These are phyloP conservation scores for Denticeps clupeoides DNA, from an alignment of 2,797 vertebrate species.

Conservation along the genomic window DNA sequence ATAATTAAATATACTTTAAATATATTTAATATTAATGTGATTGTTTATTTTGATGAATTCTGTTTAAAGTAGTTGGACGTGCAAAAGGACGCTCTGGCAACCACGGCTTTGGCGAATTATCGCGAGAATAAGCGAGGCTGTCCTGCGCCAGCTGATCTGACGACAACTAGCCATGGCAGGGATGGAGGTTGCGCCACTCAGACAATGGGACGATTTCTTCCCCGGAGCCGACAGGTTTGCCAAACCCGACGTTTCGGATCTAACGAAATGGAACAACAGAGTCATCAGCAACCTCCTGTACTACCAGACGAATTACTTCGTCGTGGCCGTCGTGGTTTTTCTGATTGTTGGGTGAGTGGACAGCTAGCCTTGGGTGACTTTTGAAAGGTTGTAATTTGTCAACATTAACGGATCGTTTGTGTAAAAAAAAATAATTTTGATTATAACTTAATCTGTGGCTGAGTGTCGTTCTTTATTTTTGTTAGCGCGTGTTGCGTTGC, in stretches of 20 bases:
- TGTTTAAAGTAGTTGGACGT: too few relatives aligned
- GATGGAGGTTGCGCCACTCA: conserved; percentile 74
- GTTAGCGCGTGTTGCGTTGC: too few relatives aligned
- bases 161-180: conserved; percentile 57
- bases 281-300: conserved; percentile 89
- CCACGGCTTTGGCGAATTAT: too few relatives aligned
- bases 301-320: conserved; percentile 91
- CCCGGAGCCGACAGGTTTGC: conserved; percentile 75
- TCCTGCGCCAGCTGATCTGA: not conserved
- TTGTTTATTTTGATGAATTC: too few relatives aligned
- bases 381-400: not conserved
- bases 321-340: conserved; percentile 63
- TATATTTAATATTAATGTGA: too few relatives aligned
- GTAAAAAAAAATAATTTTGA: too few relatives aligned
- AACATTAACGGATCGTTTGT: too few relatives aligned
- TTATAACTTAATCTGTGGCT: too few relatives aligned
- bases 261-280: conserved; percentile 87
- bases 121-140: not conserved
- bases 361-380: not conserved
- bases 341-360: conserved; percentile 79
- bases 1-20: too few relatives aligned
- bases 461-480: too few relatives aligned
- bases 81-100: too few relatives aligned
- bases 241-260: conserved; percentile 74
- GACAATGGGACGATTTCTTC: conserved; percentile 82